Base-by-base conservation (phyloP, 2,797 vertebrate species). In the Acestrorhynchus altus region DNA sequence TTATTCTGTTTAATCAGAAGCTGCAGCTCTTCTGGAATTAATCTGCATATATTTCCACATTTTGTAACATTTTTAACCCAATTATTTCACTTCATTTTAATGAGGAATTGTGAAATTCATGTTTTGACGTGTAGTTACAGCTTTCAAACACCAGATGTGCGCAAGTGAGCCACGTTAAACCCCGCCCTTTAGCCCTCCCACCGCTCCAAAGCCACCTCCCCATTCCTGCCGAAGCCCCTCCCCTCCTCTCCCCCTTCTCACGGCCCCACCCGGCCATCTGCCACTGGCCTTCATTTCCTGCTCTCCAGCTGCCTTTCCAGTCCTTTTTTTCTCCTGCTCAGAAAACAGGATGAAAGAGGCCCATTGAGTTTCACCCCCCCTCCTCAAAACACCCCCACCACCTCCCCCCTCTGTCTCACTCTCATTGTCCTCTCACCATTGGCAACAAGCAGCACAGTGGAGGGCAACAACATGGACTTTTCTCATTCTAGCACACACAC, bases 261-360 rank as follows among this genome's bases (percentile, higher is more conserved):
- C 61, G 81, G 77, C 87, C 84, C 79, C 86, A 82, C 87, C 83
- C 70, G 80, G 44, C 86, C 87, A 88, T 88, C 86, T 88, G 87
- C 72, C 83, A 83, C 67, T 67, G 77, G 72, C 83, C 72, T 79
- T 85, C 81, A 87, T 88, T 81, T 87, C 86, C 85, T 85, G 81
- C 65, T 49, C 71, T 71, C 79, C 86, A 88, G 84, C 87, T 87
- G 85, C 81, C 77, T 71, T 68, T 28, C 44, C 5, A 39, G 57
- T 46, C 79, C 81, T 80, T 80, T 81, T 71, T 74, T 68, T 68
- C 79, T 84, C 78, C 81, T 85, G 70, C 54, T 20, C 39, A 42
- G 39, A 76, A 82, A 84, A 86, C 81, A 84, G 86, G 82, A 86
- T 86, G 83, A 87, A 87, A 83, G 56, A 76, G 59, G 46, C 49